Percentiles rank a stretch among this genome's conserved stretches.
Evolutionary conservation across 2,888 invertebrate species (phyloP).

Genomic region (Drosophila vallismaia): DNA sequence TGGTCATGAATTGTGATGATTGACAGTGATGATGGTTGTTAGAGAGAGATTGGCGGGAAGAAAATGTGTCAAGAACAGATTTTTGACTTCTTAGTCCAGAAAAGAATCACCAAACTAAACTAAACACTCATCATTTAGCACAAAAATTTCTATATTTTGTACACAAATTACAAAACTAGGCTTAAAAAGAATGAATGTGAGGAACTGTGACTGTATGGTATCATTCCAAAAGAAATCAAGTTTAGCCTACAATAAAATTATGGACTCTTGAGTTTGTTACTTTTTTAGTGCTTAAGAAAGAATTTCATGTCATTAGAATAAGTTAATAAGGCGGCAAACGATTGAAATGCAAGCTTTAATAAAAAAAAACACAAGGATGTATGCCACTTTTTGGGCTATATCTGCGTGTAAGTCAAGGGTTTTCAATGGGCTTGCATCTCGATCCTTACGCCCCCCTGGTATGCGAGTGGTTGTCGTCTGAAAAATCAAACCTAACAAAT

Average conservation of each 20-base stretch:
- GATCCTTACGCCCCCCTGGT: neutral
- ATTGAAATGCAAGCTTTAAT: slow-evolving; percentile 30
- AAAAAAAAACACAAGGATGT: slow-evolving; percentile 7
- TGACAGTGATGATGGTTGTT: slow-evolving; percentile 45
- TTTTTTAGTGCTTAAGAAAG: slow-evolving; percentile 22
- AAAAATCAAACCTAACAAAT: slow-evolving; percentile 28
- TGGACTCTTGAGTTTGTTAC: slow-evolving; percentile 29
- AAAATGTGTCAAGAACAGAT: slow-evolving; percentile 13
- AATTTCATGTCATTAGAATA: slow-evolving; percentile 37
- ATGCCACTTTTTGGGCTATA: slow-evolving; percentile 17
- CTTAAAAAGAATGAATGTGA: slow-evolving; percentile 29
- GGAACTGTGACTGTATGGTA: slow-evolving; percentile 54
- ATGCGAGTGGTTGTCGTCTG: slow-evolving; percentile 45
- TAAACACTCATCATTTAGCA: slow-evolving; percentile 52
- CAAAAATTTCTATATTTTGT: slow-evolving; percentile 60
- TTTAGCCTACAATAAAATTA: slow-evolving; percentile 3
- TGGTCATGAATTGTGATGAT: slow-evolving; percentile 53
- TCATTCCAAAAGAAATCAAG: slow-evolving; percentile 52
- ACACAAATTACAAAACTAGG: slow-evolving; percentile 19
- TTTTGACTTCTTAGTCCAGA: neutral
- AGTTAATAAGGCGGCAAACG: slow-evolving; percentile 4
- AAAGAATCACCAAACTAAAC: slow-evolving; percentile 21
- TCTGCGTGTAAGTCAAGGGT: neutral
- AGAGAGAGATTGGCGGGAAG: slow-evolving; percentile 6
- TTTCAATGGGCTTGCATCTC: slow-evolving; percentile 32